A percentile compares a stretch with the other conserved stretches of the same genome.
Conservation (phyloP, 2,797 vertebrate species). For the Myioborus miniatus region DNA sequence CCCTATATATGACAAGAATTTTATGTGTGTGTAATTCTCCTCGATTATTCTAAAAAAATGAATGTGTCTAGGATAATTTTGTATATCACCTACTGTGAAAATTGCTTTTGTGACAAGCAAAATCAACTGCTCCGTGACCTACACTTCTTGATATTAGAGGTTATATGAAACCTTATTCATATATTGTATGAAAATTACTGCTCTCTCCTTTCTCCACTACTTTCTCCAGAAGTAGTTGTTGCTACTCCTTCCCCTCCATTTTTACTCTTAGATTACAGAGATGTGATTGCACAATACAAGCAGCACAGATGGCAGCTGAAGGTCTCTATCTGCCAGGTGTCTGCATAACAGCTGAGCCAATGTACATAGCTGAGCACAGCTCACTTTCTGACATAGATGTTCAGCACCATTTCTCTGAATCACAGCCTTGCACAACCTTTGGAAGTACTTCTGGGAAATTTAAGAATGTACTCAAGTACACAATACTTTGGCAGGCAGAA, state of each 20-base stretch:
- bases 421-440: not conserved
- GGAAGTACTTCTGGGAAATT: not conserved
- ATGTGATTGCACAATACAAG: conserved; percentile 45
- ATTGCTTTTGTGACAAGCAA: conserved; percentile 49
- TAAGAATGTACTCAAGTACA: not conserved
- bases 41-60: conserved; percentile 33
- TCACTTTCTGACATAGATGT: conserved; percentile 8
- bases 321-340: conserved; percentile 57
- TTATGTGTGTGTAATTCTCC: conserved; percentile 30
- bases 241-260: conserved; percentile 29
- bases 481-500: not conserved
- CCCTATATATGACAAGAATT: not conserved
- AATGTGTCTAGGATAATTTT: conserved; percentile 50
- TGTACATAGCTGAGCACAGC: conserved; percentile 36
- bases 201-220: not conserved
- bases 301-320: conserved; percentile 55
- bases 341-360: conserved; percentile 38
- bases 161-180: not conserved
- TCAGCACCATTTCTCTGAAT: not conserved
- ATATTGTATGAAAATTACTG: not conserved
- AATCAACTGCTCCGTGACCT: conserved; percentile 33
- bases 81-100: conserved; percentile 41
- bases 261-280: conserved; percentile 31
- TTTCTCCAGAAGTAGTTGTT: not conserved
- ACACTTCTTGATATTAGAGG: conserved; percentile 29